Evolutionary conservation across 2,113 vertebrate species (phyloP).

Genomic region (Gallinago media): DNA sequence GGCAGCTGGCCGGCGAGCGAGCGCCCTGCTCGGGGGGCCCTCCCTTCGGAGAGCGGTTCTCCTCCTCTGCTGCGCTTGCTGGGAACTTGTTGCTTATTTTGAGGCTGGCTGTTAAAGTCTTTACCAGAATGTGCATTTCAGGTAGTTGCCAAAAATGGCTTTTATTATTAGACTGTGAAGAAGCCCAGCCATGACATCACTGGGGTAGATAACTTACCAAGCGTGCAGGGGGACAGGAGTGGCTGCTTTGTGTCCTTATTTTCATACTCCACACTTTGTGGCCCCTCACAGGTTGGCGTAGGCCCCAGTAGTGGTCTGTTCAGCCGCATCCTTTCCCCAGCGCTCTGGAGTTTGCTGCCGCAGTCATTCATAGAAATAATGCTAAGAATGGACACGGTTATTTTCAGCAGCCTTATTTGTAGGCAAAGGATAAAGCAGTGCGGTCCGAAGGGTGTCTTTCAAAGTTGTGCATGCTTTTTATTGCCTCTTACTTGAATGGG

Average conservation of each 20-base stretch:
- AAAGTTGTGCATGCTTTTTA: not conserved
- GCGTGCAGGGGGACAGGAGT: not conserved
- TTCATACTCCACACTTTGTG: accelerated
- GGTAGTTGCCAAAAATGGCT: not conserved
- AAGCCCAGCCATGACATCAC: not conserved
- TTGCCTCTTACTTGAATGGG: not conserved
- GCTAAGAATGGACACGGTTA: not conserved
- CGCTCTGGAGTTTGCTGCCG: not conserved
- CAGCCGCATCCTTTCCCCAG: not conserved
- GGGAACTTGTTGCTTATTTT: not conserved
- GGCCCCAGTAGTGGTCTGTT: accelerated
- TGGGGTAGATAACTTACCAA: not conserved
- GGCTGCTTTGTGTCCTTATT: not conserved
- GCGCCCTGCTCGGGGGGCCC: not conserved
- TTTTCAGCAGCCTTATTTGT: not conserved
- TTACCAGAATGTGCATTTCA: accelerated
- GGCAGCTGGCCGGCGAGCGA: not conserved
- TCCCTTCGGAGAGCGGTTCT: accelerated
- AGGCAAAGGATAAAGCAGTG: not conserved
- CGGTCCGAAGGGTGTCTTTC: not conserved
- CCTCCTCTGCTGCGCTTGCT: accelerated
- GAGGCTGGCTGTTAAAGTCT: not conserved
- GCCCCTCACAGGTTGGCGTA: accelerated
- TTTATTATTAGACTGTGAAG: not conserved
- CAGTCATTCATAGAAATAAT: not conserved